Base-by-base conservation (phyloP, 35 echinoderm and acorn worm species). In the Apostichopus parvimensis region DNA sequence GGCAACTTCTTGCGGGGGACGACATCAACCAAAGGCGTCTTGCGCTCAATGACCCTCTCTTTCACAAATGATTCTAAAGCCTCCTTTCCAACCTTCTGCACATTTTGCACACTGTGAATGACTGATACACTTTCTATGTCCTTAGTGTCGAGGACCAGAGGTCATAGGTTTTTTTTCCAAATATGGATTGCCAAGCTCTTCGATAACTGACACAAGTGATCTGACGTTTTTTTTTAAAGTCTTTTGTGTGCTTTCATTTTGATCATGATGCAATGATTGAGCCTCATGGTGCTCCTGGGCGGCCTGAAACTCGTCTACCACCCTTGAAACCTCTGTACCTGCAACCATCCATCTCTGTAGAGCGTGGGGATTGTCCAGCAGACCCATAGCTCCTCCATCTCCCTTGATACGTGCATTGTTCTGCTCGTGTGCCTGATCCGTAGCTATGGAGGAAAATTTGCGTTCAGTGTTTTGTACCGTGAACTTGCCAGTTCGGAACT, bases 361-460 rank as follows among this genome's bases (percentile, higher is more conserved):
- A 87, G 95, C 91, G 53, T 53, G 86, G 20, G 77, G 91, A 91
- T 97, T 97, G 26, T 91, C 93, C 57, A 91, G 90, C 14, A 95
- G 79, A 26, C 93, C 77, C 6, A 75, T 56, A 87, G 87, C 94
- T 77, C 95, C 88, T 78, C 93, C 91, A 91, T 83, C 52, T 60
- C 95, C 93, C 59, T 96, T 96, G 21, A 96, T 88, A 2, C 75
- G 17, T n/a, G 92, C 89, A 82, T 96, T 94, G 83, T 88, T 92
- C 78, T 96, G 95, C 56, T 96, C 90, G 77, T 96, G 92, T n/a
- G 59, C 26, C 61, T 96, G 93, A 59, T 96, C 95, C 55, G 91
- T 81, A 92, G 93, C 82, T 56, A 92, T 96, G 18, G 87, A 77
- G 70, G 93, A 96, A 65, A 96, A 94, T 26, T 83, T 89, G 14